Evolutionary conservation across 2,888 invertebrate species (phyloP), one percentile per base, ranked within the genome.

Genomic region (Drosophila subquinaria): DNA sequence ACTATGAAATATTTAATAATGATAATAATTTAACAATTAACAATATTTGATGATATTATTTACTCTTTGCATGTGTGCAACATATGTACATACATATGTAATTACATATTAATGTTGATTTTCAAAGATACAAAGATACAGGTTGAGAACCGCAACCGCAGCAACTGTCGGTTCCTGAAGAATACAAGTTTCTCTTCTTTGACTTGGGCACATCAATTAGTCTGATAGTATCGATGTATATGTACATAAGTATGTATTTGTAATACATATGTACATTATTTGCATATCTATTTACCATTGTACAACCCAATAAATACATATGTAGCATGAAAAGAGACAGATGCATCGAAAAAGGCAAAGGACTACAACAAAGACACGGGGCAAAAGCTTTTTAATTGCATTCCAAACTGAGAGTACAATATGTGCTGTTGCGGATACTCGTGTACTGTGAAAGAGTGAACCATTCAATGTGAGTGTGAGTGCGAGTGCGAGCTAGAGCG

Each of bases 341-440:
- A 50, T 50, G 50, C 17, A 30, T 30, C 4, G 27, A n/a, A 15
- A 15, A 27, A 33, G 45, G 8, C 11, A 27, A 56, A n/a, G n/a
- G n/a, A 42, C 43, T 38, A 13, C 69, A 52, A 30, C 33, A 42
- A 33, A 72, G 53, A 53, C 35, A 33, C 20, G 36, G 47, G 38
- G 20, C 43, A 55, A 66, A 11, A 51, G 42, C 53, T 62, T 69
- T 53, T 79, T 85, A 85, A 70, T 88, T 79, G 66, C 70, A 68
- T 66, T 60, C 43, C 48, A 56, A 76, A 55, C 66, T 50, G 42
- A 66, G 57, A 74, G 63, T n/a, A n/a, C n/a, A n/a, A n/a, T 35
- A 40, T 50, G 38, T 47, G 35, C 35, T 13, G 35, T 56, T 35
- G 45, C 23, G 17, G 30, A 38, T 43, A 36, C 5, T 23, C 36